These are phyloP conservation scores for Himalopsyche tibetana DNA, from an alignment of 2,888 invertebrate genomes.

Conservation along the genomic window DNA sequence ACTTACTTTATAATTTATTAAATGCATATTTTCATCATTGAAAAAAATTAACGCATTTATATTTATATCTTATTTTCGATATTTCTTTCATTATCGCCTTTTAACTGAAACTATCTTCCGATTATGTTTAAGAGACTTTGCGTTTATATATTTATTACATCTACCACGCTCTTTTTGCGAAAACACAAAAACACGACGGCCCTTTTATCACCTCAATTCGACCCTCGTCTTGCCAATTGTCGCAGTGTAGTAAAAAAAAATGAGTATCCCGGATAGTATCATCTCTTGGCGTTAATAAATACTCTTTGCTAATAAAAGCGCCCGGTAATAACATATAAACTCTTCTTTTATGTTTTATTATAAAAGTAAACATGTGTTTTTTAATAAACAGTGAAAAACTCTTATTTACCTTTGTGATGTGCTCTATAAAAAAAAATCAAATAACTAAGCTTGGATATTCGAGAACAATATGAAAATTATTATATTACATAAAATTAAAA, in stretches of 20 bases:
- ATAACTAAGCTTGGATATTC: too few relatives aligned
- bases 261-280: not conserved
- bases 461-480: too few relatives aligned
- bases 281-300: constrained; percentile 5
- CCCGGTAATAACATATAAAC: constrained; percentile 27
- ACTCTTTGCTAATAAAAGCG: constrained; percentile 18
- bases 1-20: too few relatives aligned
- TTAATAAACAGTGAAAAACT: constrained; percentile 7
- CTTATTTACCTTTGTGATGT: not conserved
- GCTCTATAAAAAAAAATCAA: too few relatives aligned
- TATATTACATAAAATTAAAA: too few relatives aligned
- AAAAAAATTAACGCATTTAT: too few relatives aligned
- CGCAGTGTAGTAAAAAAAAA: constrained; percentile 18
- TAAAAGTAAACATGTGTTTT: not conserved
- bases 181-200: not conserved
- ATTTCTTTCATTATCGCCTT: too few relatives aligned
- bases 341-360: not conserved
- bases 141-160: not conserved
- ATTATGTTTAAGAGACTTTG: too few relatives aligned
- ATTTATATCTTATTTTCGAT: too few relatives aligned
- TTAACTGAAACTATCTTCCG: too few relatives aligned
- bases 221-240: constrained; percentile 35
- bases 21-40: too few relatives aligned
- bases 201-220: constrained; percentile 28
- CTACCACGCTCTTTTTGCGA: not conserved